Base-by-base conservation (phyloP, 1,140 invertebrate species). In the Halictus rubicundus region DNA sequence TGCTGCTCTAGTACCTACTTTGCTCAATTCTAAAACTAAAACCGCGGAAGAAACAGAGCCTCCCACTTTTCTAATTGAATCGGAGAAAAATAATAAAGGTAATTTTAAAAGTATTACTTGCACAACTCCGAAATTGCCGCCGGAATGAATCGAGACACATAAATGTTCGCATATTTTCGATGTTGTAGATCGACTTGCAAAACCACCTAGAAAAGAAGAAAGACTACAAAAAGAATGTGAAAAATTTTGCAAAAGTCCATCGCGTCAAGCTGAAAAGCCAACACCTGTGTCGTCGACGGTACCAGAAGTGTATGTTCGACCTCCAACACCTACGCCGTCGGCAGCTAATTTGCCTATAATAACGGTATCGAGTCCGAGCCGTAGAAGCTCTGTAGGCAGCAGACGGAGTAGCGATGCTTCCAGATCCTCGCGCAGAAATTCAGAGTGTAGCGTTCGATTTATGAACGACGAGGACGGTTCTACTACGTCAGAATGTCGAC, bases 1-100 rank as follows among this genome's bases (percentile, higher is more conserved):
- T 14, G 94, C 94, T 19, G 94, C 94, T 6, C 87, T 94, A 0
- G 93, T 94, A 25, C 94, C 94, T 27, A 94, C 94, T 39, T 89
- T 95, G 32, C 89, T 94, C 65, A 91, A 93, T 23, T 93, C 94
- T 19, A 94, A 93, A 80, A 92, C 94, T 25, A 88, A 84, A 37
- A n/a, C 61, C 73, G 80, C 73, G 1, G 94, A 94, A 59, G 91
- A 93, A 60, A 89, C 87, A 77, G 93, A 94, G 60, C 72, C 89
- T 23, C 84, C 89, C 6, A 83, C 90, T 68, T 80, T 89, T 10
- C 79, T 21, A 2, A 78, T 74, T 25, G 65, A 66, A 14, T 10
- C 57, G 0, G 79, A 82, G 32, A 81, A 66, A 54, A 49, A 21
- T 23, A 8, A 32, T 5, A 10, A 25, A 16, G 78, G 78, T 74